Conservation (phyloP, 2,113 vertebrate species). For the Cavia aperea region DNA sequence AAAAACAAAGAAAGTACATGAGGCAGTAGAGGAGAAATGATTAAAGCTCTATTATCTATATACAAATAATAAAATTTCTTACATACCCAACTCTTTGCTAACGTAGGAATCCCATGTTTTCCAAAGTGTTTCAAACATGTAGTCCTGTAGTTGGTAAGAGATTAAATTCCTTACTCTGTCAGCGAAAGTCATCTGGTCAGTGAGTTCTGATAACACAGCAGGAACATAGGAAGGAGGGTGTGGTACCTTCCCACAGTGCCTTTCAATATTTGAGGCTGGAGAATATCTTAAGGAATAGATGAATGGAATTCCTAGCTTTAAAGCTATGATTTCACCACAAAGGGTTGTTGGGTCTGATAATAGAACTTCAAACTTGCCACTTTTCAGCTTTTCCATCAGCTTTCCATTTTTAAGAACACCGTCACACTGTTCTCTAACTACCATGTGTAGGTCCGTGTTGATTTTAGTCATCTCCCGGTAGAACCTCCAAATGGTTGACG, state of each 20-base stretch:
- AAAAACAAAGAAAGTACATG: neutral
- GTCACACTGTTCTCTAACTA: slow-evolving; percentile 71
- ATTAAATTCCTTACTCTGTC: slow-evolving; percentile 78
- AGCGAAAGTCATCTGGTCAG: slow-evolving; percentile 74
- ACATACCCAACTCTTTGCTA: slow-evolving; percentile 77
- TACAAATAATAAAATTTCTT: slow-evolving; percentile 14
- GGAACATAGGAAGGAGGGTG: slow-evolving; percentile 76
- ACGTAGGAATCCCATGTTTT: slow-evolving; percentile 77
- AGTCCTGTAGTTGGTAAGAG: slow-evolving; percentile 78
- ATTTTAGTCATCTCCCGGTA: slow-evolving; percentile 71
- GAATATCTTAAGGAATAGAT: slow-evolving; percentile 76
- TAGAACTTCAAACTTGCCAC: slow-evolving; percentile 72
- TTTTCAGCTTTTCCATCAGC: slow-evolving; percentile 74
- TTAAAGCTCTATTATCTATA: neutral
- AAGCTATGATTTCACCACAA: slow-evolving; percentile 78
- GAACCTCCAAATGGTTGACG: slow-evolving; percentile 74
- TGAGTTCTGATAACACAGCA: slow-evolving; percentile 76
- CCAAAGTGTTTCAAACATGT: slow-evolving; percentile 73
- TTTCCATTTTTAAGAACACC: slow-evolving; percentile 69
- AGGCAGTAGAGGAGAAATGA: neutral
- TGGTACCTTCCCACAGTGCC: slow-evolving; percentile 47
- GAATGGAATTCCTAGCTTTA: slow-evolving; percentile 78
- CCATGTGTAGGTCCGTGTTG: neutral
- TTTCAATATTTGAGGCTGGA: slow-evolving; percentile 77
- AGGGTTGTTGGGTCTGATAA: slow-evolving; percentile 74